Percentiles rank a stretch among this genome's conserved stretches.
These are phyloP conservation scores for Monochamus alternatus DNA, from an alignment of 2,888 invertebrate genomes.

Conservation along the genomic window DNA sequence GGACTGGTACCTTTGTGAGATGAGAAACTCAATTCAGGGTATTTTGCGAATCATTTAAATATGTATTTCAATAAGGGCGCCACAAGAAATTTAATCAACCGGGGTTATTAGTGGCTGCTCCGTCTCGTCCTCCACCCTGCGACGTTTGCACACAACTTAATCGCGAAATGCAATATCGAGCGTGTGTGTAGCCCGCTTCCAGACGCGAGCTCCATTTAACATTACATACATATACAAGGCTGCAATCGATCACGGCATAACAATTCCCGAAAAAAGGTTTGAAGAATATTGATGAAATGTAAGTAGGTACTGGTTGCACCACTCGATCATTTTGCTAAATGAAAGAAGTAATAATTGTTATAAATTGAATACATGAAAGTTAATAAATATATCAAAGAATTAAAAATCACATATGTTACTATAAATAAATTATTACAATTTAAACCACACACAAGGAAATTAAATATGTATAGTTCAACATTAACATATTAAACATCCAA, in stretches of 20 bases:
- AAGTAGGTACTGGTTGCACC: too few species aligned
- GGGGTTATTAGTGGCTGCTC: conserved; percentile 42
- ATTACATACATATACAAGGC: conserved; percentile 22
- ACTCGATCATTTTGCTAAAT: neutral
- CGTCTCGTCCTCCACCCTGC: conserved; percentile 4
- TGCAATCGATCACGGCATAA: conserved; percentile 14
- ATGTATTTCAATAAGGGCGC: conserved; percentile 35
- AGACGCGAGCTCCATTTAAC: conserved; percentile 18
- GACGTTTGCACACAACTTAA: conserved; percentile 42
- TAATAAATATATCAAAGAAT: too few species aligned
- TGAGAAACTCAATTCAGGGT: conserved; percentile 25
- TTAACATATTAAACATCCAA: too few species aligned
- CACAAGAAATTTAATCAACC: conserved; percentile 51
- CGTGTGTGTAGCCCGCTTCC: conserved; percentile 16
- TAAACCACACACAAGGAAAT: too few species aligned
- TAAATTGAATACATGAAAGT: too few species aligned
- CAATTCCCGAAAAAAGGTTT: conserved; percentile 6
- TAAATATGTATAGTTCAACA: too few species aligned
- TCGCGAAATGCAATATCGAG: conserved; percentile 46
- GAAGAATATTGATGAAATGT: neutral
- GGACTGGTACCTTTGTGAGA: conserved; percentile 31
- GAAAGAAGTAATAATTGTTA: too few species aligned
- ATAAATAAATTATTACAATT: too few species aligned
- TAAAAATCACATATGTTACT: too few species aligned
- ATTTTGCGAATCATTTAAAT: conserved; percentile 39